Conservation (phyloP, 2,113 vertebrate genomes). For the Equus quagga region DNA sequence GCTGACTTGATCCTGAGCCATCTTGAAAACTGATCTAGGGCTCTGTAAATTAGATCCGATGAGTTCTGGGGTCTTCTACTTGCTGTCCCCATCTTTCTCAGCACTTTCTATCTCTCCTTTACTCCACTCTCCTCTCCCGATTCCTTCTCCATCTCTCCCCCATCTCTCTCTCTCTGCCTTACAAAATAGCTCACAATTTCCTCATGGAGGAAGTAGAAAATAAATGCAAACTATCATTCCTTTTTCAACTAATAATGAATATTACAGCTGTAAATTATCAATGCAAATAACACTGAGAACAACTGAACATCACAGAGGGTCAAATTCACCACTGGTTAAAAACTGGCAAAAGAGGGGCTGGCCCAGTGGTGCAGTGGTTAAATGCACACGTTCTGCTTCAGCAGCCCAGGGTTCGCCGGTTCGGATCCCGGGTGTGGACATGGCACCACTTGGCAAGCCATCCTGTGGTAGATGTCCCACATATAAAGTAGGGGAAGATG, state of each 20-base stretch:
- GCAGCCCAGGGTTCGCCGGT: too few relatives aligned
- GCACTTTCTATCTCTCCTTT: not conserved
- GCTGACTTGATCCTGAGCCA: not conserved
- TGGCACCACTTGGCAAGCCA: too few relatives aligned
- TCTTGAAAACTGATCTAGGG: not conserved
- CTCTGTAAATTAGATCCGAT: not conserved
- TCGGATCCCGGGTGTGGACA: too few relatives aligned
- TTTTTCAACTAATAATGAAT: conserved; percentile 40
- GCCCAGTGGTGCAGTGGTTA: too few relatives aligned
- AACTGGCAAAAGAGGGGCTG: not conserved
- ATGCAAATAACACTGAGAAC: conserved; percentile 35
- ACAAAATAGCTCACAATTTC: not conserved
- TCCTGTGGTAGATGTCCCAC: too few relatives aligned
- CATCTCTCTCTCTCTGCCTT: not conserved
- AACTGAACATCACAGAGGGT: conserved; percentile 15
- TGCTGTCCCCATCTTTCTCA: not conserved
- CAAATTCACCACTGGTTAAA: conserved; percentile 54
- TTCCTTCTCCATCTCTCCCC: not conserved
- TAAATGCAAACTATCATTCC: not conserved
- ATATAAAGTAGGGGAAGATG: too few relatives aligned
- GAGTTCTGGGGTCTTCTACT: not conserved
- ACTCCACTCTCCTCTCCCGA: not conserved
- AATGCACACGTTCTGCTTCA: too few relatives aligned
- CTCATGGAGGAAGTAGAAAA: not conserved
- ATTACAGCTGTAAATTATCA: conserved; percentile 15